Percentiles rank a stretch among this genome's conserved stretches.
These are phyloP conservation scores for Anthophora plumipes DNA, from an alignment of 2,888 invertebrate genomes.

Conservation along the genomic window DNA sequence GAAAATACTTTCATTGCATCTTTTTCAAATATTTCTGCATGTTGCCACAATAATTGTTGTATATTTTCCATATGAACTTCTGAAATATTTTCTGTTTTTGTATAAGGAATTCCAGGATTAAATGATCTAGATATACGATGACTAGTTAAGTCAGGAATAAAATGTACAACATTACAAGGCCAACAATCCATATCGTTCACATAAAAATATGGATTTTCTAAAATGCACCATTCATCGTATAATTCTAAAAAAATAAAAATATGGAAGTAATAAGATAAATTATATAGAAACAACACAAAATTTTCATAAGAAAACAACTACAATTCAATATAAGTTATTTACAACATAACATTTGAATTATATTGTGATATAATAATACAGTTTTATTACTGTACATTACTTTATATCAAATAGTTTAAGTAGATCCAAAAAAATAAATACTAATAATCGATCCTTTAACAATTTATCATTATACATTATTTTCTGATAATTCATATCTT, in stretches of 20 bases:
- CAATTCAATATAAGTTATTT: background rate
- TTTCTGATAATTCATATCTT: background rate
- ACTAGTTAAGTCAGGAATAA: slow-evolving; percentile 88
- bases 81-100: slow-evolving; percentile 87
- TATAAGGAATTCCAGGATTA: slow-evolving; percentile 87
- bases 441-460: background rate
- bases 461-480: slow-evolving; percentile 1
- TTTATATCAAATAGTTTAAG: background rate
- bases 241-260: slow-evolving; percentile 86
- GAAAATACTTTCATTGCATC: slow-evolving; percentile 88
- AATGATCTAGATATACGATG: slow-evolving; percentile 86
- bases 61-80: slow-evolving; percentile 86
- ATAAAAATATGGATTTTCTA: slow-evolving; percentile 93
- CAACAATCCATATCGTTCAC: slow-evolving; percentile 94
- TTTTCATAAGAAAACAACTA: background rate
- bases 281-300: background rate
- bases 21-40: slow-evolving; percentile 87
- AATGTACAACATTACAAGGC: slow-evolving; percentile 91
- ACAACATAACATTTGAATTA: background rate
- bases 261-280: background rate
- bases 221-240: slow-evolving; percentile 93
- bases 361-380: background rate
- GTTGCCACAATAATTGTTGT: slow-evolving; percentile 86
- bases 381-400: background rate
- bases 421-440: background rate